phyloP scores from a whole-genome alignment of 92 coral and sea anemone species.

The Ricordea florida region DNA sequence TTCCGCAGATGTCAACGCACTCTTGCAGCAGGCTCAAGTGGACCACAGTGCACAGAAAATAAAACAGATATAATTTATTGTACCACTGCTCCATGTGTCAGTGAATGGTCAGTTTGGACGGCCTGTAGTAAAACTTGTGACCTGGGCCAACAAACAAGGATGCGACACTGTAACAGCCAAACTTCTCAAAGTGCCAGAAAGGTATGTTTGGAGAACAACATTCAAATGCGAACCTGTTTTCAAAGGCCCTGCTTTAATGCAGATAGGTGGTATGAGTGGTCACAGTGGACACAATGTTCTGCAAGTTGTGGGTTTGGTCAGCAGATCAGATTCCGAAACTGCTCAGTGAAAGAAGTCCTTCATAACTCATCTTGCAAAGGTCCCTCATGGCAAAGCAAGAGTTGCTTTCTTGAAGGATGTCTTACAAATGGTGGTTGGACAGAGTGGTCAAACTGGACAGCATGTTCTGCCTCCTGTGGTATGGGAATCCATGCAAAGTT shows the following conservation, averaged over 20 bases:
- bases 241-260: slow-evolving; percentile 65
- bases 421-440: slow-evolving; percentile 81
- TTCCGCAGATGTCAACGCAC: no score
- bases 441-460: slow-evolving; percentile 73
- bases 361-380: no score
- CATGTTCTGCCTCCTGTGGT: slow-evolving; percentile 75
- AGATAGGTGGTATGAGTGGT: slow-evolving; percentile 61
- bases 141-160: slow-evolving; percentile 61
- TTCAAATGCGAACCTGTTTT: slow-evolving; percentile 53
- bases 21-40: no score
- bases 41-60: no score
- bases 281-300: slow-evolving; percentile 76
- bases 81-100: no score
- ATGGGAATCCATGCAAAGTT: slow-evolving; percentile 61
- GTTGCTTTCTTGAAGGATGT: slow-evolving; percentile 53
- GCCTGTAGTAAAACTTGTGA: slow-evolving; percentile 77
- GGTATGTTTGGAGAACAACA: slow-evolving; percentile 26
- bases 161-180: slow-evolving; percentile 29
- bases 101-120: not conserved
- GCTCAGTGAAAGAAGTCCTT: no score
- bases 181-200: slow-evolving; percentile 37
- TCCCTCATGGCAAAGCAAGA: slow-evolving; percentile 14
- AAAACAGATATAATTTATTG: no score
- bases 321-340: slow-evolving; percentile 59
- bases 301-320: slow-evolving; percentile 71